A percentile compares a stretch with the other conserved stretches of the same genome.
Conservation (phyloP, 2,888 invertebrate species). For the Melinopterus prodromus region DNA sequence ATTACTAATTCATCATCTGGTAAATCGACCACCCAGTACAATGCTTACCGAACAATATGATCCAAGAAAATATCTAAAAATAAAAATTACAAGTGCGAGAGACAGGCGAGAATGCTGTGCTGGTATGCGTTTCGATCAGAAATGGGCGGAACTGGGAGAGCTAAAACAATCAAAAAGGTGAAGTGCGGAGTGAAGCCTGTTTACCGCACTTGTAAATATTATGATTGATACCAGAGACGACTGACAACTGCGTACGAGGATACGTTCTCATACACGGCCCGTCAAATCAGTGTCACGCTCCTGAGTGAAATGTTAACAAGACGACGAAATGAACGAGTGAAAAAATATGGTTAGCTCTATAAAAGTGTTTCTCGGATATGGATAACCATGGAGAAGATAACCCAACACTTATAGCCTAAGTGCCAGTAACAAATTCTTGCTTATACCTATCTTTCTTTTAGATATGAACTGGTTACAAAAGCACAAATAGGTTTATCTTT, state of each 20-base stretch:
- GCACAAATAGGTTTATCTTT: too few species aligned
- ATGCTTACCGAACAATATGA: neutral
- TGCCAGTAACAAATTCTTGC: too few species aligned
- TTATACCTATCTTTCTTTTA: too few species aligned
- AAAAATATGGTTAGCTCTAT: neutral
- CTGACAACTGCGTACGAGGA: constrained; percentile 7
- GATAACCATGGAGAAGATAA: neutral
- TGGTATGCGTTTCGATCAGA: constrained; percentile 4
- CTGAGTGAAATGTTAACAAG: neutral
- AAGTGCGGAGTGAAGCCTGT: constrained; percentile 53
- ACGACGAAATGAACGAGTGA: neutral
- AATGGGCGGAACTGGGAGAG: neutral
- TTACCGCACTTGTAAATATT: constrained; percentile 55
- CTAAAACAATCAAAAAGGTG: constrained; percentile 45
- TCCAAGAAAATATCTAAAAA: neutral
- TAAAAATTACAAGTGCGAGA: neutral
- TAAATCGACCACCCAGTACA: neutral
- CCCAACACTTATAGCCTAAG: too few species aligned
- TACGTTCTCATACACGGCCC: neutral
- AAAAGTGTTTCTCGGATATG: neutral
- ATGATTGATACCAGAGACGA: constrained; percentile 47
- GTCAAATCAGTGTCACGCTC: neutral
- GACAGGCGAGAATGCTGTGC: neutral
- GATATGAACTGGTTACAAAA: too few species aligned
- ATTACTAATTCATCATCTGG: neutral